These are phyloP conservation scores for Lepus timidus DNA, from an alignment of 2,113 vertebrate genomes.

Conservation along the genomic window DNA sequence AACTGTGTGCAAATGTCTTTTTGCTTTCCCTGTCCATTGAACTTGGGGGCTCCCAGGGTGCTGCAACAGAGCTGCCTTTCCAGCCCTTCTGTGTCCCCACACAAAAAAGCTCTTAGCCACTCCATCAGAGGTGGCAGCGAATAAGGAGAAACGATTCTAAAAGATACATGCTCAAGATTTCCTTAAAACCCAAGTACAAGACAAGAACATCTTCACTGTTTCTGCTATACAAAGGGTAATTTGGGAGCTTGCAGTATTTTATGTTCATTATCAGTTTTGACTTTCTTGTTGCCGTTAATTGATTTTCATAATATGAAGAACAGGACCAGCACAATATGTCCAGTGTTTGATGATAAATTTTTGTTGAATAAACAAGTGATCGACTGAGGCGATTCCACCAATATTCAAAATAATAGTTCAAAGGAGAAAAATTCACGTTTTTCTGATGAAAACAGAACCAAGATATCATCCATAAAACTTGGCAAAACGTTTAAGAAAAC, in stretches of 20 bases:
- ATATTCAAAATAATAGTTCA: background rate
- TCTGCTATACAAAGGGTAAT: background rate
- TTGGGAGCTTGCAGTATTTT: background rate
- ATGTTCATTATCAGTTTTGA: background rate
- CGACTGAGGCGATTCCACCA: background rate
- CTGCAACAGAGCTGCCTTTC: background rate
- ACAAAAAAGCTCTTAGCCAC: background rate
- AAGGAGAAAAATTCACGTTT: background rate
- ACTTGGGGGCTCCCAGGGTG: background rate
- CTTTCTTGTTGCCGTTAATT: background rate
- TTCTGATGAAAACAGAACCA: background rate
- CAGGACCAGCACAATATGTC: rapidly evolving
- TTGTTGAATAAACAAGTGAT: background rate
- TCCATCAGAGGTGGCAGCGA: background rate
- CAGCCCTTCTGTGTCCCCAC: background rate
- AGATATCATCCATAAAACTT: background rate
- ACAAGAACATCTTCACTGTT: background rate
- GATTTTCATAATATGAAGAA: background rate
- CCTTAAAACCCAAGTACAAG: background rate
- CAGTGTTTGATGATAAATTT: background rate
- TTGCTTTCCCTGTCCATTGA: background rate
- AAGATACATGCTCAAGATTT: background rate
- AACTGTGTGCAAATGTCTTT: background rate
- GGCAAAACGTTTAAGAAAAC: background rate
- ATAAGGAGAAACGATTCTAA: background rate